A percentile compares a stretch with the other conserved stretches of the same genome.
These are phyloP conservation scores for Rhynchonema sp. DNA, from an alignment of 2,888 invertebrate species.

Conservation along the genomic window DNA sequence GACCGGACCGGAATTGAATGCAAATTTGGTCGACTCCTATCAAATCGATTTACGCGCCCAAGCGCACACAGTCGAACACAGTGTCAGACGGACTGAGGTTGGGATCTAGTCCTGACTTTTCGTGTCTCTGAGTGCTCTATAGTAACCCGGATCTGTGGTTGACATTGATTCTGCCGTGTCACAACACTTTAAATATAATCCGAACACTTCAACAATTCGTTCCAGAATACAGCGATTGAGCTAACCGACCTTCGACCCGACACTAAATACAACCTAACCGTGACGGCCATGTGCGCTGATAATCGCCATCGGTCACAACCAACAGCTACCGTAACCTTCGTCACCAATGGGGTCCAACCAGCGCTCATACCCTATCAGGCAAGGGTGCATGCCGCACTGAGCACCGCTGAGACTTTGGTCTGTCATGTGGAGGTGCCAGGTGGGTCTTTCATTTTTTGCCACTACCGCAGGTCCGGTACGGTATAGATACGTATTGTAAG, in stretches of 20 bases:
- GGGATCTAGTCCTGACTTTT: too few relatives aligned
- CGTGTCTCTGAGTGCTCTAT: background rate
- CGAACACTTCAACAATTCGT: too few relatives aligned
- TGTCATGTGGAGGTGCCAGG: background rate
- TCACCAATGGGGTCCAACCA: conserved; percentile 4
- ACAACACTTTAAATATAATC: background rate
- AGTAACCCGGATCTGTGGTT: background rate
- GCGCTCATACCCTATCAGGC: background rate
- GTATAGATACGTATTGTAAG: too few relatives aligned
- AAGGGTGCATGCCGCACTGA: background rate
- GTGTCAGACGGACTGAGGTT: too few relatives aligned
- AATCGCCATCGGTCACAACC: conserved; percentile 5
- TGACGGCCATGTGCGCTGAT: conserved; percentile 8
- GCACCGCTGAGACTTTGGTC: background rate
- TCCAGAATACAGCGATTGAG: background rate
- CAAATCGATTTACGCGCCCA: too few relatives aligned
- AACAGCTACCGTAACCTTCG: conserved; percentile 9
- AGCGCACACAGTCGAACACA: too few relatives aligned
- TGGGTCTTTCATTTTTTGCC: too few relatives aligned
- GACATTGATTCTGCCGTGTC: background rate
- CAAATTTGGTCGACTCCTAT: background rate
- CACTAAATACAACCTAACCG: conserved; percentile 9
- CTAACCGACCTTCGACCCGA: conserved; percentile 4
- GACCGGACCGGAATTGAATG: background rate
- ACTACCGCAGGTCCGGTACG: too few relatives aligned